A percentile compares a stretch with the other conserved stretches of the same genome.
These are phyloP conservation scores for Drosophila kohkoa DNA, from an alignment of 1,140 invertebrate genomes.

Conservation along the genomic window DNA sequence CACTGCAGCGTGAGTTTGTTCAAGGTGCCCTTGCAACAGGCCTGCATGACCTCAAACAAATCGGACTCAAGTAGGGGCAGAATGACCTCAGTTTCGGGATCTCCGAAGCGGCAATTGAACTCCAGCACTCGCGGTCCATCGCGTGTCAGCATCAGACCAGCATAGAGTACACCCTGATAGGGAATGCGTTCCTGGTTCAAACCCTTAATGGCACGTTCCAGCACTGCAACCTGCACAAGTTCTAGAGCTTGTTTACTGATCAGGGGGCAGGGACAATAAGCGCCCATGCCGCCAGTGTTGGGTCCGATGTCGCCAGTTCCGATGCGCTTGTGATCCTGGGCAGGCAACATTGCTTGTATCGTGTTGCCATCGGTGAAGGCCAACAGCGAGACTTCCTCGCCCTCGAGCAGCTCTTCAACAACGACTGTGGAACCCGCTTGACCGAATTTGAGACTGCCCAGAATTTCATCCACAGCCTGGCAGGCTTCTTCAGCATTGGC, in stretches of 20 bases:
- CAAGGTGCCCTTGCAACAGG: conserved; percentile 92
- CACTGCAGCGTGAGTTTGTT: conserved; percentile 88
- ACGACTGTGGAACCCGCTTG: conserved; percentile 93
- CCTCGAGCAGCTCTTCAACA: conserved; percentile 95
- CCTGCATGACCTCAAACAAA: conserved; percentile 92
- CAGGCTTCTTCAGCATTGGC: conserved; percentile 91
- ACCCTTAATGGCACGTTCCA: conserved; percentile 93
- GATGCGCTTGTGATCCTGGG: conserved; percentile 98
- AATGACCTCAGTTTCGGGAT: conserved; percentile 98
- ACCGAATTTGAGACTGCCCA: conserved; percentile 92
- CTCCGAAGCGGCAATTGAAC: conserved; percentile 99
- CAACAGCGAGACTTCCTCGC: conserved; percentile 97
- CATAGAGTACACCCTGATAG: conserved; percentile 96
- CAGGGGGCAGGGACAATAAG: conserved; percentile 96
- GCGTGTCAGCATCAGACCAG: conserved; percentile 97
- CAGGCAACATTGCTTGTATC: conserved; percentile 93
- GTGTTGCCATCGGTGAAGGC: conserved; percentile 96
- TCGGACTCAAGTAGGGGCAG: conserved; percentile 94
- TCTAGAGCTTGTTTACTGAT: conserved; percentile 88
- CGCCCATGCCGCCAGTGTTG: conserved; percentile 99
- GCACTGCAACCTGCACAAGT: conserved; percentile 89
- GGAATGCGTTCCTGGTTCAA: conserved; percentile 91
- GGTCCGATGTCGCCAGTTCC: conserved; percentile 94
- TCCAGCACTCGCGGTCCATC: conserved; percentile 96
- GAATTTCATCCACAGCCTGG: conserved; percentile 92